These are phyloP conservation scores for Malurus melanocephalus DNA, from an alignment of 2,113 vertebrate genomes.

Conservation along the genomic window DNA sequence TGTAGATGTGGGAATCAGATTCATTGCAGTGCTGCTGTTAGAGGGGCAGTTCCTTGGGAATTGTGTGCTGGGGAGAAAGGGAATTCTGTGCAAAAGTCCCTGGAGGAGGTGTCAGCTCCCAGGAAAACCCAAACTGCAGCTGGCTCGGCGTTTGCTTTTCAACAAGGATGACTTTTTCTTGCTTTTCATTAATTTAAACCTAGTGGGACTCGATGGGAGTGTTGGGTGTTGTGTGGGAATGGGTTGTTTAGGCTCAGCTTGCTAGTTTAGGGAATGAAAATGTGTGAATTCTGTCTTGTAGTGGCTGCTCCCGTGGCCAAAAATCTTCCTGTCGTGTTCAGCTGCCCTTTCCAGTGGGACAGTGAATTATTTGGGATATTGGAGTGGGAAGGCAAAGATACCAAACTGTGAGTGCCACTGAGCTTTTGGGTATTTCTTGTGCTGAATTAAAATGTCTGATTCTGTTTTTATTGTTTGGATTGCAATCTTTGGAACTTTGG, in stretches of 20 bases:
- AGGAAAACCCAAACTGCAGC: background rate
- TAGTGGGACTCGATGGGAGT: background rate
- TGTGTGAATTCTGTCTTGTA: background rate
- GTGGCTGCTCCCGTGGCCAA: background rate
- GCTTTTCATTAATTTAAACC: background rate
- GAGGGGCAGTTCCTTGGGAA: background rate
- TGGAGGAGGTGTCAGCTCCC: background rate
- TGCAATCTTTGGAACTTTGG: background rate
- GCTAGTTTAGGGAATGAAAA: background rate
- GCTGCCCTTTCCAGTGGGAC: background rate
- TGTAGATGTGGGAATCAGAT: background rate
- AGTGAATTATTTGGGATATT: background rate
- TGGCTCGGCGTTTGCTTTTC: background rate
- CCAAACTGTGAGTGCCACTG: background rate
- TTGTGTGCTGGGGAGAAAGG: background rate
- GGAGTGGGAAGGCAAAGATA: background rate
- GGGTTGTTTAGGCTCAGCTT: background rate
- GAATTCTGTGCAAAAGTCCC: background rate
- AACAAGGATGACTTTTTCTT: background rate
- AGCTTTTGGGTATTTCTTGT: background rate
- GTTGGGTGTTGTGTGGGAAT: background rate
- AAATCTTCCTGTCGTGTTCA: background rate
- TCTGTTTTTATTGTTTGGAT: background rate
- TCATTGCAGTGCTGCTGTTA: background rate
- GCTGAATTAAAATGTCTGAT: background rate